Evolutionary conservation across 2,113 vertebrate genomes (phyloP).

Genomic region (Chascanopsetta lugubris): DNA sequence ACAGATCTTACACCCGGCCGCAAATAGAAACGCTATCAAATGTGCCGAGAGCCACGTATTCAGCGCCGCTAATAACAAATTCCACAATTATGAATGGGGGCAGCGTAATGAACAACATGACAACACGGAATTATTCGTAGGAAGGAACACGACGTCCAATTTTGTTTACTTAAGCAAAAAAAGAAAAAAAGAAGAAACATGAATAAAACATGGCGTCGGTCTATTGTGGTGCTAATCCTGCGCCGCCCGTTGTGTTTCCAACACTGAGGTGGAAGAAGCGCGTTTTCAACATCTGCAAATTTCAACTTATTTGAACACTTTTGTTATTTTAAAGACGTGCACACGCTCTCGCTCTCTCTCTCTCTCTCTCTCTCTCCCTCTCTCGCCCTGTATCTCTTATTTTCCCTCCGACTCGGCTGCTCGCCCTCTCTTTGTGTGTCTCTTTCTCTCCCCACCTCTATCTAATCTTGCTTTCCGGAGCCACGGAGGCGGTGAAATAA

Average conservation of each 20-base stretch:
- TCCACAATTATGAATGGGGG: slow-evolving; percentile 47
- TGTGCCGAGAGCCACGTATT: slow-evolving; percentile 53
- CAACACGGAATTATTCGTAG: slow-evolving; percentile 54
- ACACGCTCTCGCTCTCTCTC: slow-evolving; percentile 13
- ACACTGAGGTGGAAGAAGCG: slow-evolving; percentile 29
- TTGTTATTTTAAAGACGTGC: slow-evolving; percentile 37
- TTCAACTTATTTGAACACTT: slow-evolving; percentile 19
- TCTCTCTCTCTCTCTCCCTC: slow-evolving; percentile 34
- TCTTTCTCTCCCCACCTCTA: slow-evolving; percentile 35
- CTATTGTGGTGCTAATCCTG: slow-evolving; percentile 43
- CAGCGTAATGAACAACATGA: slow-evolving; percentile 59
- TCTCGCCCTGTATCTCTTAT: slow-evolving; percentile 30
- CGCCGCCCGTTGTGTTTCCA: neutral
- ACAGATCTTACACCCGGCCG: slow-evolving; percentile 50
- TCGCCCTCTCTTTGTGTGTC: slow-evolving; percentile 27
- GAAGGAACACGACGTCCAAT: slow-evolving; percentile 59
- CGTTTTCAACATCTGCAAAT: slow-evolving; percentile 37
- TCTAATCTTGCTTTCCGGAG: slow-evolving; percentile 64
- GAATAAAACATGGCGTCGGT: slow-evolving; percentile 63
- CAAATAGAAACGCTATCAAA: slow-evolving; percentile 41
- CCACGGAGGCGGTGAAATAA: slow-evolving; percentile 22
- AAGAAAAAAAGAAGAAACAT: too few species aligned
- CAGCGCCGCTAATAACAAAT: slow-evolving; percentile 45
- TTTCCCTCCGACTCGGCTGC: slow-evolving; percentile 30
- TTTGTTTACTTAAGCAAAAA: slow-evolving; percentile 58